Conservation (phyloP, 2,888 invertebrate species). For the Idaea biselata region DNA sequence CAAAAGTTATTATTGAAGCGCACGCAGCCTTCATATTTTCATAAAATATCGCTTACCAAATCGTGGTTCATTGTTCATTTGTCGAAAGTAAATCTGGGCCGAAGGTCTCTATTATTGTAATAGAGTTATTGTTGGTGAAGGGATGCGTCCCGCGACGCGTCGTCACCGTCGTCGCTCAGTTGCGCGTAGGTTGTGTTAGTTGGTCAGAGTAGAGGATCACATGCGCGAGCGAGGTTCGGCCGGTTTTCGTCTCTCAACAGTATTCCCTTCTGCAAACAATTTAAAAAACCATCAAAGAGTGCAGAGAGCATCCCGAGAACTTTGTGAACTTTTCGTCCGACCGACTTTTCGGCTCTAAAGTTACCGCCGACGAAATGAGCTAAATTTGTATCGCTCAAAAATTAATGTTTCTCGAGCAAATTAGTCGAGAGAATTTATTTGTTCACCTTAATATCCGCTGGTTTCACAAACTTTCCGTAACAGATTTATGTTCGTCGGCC, state of each 20-base stretch:
- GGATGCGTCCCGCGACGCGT: no score
- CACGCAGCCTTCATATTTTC: background rate
- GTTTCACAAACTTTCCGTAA: background rate
- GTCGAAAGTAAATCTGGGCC: background rate
- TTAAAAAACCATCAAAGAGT: background rate
- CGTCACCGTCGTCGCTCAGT: no score
- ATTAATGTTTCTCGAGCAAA: slow-evolving; percentile 1
- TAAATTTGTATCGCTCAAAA: background rate
- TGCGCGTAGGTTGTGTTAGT: no score
- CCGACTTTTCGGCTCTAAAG: background rate
- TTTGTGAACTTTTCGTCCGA: no score
- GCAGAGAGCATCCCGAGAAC: no score
- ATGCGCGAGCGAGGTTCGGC: no score
- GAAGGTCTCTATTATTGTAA: background rate
- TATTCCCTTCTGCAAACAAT: background rate
- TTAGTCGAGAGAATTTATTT: slow-evolving; percentile 3
- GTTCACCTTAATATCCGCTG: background rate
- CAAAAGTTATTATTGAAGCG: background rate
- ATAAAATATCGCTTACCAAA: background rate
- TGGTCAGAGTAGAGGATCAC: background rate
- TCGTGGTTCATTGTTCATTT: background rate
- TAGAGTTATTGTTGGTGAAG: background rate
- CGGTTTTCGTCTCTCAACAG: background rate
- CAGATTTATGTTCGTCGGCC: background rate
- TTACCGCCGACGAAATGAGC: background rate